A percentile compares a stretch with the other conserved stretches of the same genome.
These are phyloP conservation scores for Oreortyx pictus DNA, from an alignment of 2,797 vertebrate genomes.

Conservation along the genomic window DNA sequence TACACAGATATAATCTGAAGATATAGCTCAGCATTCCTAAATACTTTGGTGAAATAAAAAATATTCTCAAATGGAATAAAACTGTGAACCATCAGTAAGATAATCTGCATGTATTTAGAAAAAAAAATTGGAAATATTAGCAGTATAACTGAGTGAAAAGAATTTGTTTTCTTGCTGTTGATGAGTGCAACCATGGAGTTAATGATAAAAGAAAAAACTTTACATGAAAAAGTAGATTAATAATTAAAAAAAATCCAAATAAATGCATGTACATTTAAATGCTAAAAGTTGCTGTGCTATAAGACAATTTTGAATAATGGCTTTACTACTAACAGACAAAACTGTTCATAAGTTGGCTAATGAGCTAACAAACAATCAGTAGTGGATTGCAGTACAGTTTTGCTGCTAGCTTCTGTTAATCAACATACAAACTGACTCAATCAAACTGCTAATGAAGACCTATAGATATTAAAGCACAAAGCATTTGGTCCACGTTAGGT, in stretches of 20 bases:
- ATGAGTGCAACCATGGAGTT: conserved; percentile 25
- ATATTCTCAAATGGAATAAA: neutral
- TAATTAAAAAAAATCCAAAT: neutral
- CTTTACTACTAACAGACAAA: neutral
- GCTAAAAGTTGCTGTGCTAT: neutral
- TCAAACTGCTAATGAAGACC: neutral
- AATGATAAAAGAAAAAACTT: neutral
- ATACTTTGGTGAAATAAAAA: neutral
- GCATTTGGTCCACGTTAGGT: neutral
- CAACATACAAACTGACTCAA: neutral
- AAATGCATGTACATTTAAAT: neutral
- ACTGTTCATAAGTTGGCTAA: conserved; percentile 12
- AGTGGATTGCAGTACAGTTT: neutral
- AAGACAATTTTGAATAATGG: neutral
- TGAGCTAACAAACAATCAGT: conserved; percentile 13
- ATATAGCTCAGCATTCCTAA: neutral
- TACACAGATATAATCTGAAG: neutral
- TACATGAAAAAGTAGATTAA: neutral
- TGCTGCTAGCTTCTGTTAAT: conserved; percentile 28
- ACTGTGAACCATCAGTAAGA: neutral
- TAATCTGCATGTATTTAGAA: conserved; percentile 24
- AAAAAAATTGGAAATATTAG: conserved; percentile 13
- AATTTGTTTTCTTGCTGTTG: neutral
- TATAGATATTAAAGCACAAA: neutral
- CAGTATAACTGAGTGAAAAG: neutral